Evolutionary conservation across 2,797 vertebrate species (phyloP).

Genomic region (Hipposideros larvatus): DNA sequence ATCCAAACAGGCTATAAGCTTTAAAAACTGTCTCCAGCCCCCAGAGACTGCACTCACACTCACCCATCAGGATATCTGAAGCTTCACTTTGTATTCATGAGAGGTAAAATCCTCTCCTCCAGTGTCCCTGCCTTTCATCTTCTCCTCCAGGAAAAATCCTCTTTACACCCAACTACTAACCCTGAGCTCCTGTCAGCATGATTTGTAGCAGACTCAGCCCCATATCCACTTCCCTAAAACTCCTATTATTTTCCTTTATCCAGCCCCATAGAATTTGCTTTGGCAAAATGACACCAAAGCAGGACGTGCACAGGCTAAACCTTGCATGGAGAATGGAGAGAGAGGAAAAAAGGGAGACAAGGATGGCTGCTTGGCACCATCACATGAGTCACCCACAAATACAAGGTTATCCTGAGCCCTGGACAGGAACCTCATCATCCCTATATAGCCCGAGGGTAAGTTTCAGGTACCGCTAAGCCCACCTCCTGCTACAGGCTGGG

Average conservation of each 20-base stretch:
- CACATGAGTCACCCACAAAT: background rate
- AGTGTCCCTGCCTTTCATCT: conserved; percentile 60
- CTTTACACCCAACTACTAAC: conserved; percentile 35
- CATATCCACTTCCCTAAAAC: conserved; percentile 54
- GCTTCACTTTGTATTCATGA: conserved; percentile 63
- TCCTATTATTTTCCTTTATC: background rate
- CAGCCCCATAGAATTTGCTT: conserved; percentile 8
- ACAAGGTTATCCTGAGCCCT: background rate
- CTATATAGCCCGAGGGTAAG: fast-evolving
- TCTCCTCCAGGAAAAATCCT: conserved; percentile 46
- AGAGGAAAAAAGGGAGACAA: background rate
- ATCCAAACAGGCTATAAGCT: background rate
- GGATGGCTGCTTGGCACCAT: fast-evolving
- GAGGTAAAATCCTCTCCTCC: conserved; percentile 64
- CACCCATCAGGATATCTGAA: background rate
- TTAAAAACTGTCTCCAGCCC: background rate
- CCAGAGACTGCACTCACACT: background rate
- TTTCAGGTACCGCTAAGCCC: fast-evolving
- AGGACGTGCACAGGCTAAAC: background rate
- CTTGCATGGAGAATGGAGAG: background rate
- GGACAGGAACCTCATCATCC: background rate
- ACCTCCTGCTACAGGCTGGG: background rate
- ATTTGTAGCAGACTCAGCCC: conserved; percentile 52
- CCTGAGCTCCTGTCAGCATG: conserved; percentile 17
- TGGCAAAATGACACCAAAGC: conserved; percentile 42